A percentile compares a stretch with the other conserved stretches of the same genome.
Evolutionary conservation across 2,888 invertebrate genomes (phyloP).

Genomic region (Noctua janthina): DNA sequence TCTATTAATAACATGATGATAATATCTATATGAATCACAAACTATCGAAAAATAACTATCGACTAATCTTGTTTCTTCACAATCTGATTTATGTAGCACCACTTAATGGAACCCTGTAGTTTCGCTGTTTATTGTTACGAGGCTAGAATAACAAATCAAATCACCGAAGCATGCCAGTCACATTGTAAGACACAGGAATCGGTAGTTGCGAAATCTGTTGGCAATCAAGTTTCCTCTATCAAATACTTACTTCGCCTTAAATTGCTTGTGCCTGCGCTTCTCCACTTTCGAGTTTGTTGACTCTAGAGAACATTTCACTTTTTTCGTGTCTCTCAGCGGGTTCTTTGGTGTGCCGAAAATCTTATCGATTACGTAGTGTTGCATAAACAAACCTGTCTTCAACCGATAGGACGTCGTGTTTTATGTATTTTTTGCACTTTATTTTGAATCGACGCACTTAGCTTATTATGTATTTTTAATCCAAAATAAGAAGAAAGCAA

Average conservation of each 20-base stretch:
- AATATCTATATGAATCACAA: conserved; percentile 25
- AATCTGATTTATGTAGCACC: conserved; percentile 9
- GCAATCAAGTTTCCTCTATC: conserved; percentile 73
- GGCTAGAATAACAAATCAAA: conserved; percentile 42
- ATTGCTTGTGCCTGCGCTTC: conserved; percentile 70
- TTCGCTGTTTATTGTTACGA: conserved; percentile 49
- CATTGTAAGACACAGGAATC: conserved; percentile 66
- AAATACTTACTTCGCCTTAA: conserved; percentile 72
- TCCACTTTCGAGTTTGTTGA: conserved; percentile 77
- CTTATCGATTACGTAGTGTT: conserved; percentile 73
- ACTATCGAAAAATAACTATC: conserved; percentile 7
- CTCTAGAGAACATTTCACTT: conserved; percentile 80
- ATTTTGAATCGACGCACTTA: conserved; percentile 51
- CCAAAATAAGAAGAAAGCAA: conserved; percentile 10
- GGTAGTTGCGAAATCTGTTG: conserved; percentile 73
- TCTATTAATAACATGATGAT: conserved; percentile 25
- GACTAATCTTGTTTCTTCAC: conserved; percentile 16
- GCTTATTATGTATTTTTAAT: conserved; percentile 12
- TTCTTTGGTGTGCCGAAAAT: conserved; percentile 70
- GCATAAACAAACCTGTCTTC: conserved; percentile 72
- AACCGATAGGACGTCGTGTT: conserved; percentile 58
- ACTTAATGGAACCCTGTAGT: conserved; percentile 28
- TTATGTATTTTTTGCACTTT: conserved; percentile 47
- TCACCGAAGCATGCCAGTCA: conserved; percentile 62
- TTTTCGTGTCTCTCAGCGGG: conserved; percentile 72